phyloP scores from a whole-genome alignment of 2,888 invertebrate species.

The Drosophila lutescens region DNA sequence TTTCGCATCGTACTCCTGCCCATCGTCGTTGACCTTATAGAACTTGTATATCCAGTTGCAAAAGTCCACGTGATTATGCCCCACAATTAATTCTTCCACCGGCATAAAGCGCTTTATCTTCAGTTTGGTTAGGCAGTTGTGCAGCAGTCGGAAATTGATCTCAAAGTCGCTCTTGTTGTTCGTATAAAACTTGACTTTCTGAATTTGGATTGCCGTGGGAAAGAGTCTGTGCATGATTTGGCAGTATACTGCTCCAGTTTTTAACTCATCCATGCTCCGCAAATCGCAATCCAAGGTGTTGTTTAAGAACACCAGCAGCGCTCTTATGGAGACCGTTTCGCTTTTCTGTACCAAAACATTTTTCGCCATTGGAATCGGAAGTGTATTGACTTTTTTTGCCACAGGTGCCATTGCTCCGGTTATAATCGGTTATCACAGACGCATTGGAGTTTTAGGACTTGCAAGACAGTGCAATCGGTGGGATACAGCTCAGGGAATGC shows the following conservation, averaged over 20 bases:
- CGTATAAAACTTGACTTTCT: conserved; percentile 3
- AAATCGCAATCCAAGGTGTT: neutral
- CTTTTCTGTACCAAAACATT: neutral
- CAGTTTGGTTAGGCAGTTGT: neutral
- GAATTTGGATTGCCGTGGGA: neutral
- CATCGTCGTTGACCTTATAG: neutral
- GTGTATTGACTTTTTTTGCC: neutral
- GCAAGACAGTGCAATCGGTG: too few species aligned
- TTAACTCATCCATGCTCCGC: neutral
- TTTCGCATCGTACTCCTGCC: neutral
- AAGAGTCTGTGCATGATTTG: conserved; percentile 1
- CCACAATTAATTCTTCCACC: neutral
- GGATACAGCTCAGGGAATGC: too few species aligned
- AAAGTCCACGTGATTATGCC: neutral
- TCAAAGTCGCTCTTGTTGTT: neutral
- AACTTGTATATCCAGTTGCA: conserved; percentile 5
- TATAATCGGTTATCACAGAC: too few species aligned
- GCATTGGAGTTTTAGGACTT: too few species aligned
- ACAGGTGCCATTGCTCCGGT: neutral
- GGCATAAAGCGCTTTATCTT: neutral
- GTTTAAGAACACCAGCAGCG: neutral
- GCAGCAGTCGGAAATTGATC: neutral
- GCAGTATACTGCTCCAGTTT: conserved; percentile 3
- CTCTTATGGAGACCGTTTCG: neutral
- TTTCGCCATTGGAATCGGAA: too few species aligned